Evolutionary conservation across 2,888 invertebrate genomes (phyloP).

Genomic region (Drosophila antonietae): DNA sequence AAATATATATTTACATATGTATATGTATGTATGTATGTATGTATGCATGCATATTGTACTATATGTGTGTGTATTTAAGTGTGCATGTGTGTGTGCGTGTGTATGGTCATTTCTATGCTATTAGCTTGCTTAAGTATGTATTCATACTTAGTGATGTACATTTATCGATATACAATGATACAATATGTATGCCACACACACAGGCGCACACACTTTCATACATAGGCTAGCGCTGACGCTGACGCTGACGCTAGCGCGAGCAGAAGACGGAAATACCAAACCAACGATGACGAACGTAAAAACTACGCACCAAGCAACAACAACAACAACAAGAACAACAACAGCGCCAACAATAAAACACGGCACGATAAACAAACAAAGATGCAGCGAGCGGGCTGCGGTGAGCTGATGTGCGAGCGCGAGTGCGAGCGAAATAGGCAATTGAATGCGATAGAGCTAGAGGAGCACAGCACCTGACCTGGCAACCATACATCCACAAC

Average conservation of each 20-base stretch:
- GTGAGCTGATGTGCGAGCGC: slow-evolving; percentile 10
- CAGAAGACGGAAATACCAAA: slow-evolving; percentile 80
- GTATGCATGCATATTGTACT: background rate
- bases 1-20: background rate
- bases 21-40: background rate
- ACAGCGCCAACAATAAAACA: slow-evolving; percentile 68
- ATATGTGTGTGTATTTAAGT: background rate
- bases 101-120: background rate
- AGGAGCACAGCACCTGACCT: slow-evolving; percentile 65
- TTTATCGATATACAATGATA: slow-evolving; percentile 9
- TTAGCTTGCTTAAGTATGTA: slow-evolving; percentile 6
- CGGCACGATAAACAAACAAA: slow-evolving; percentile 79
- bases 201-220: background rate
- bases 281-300: slow-evolving; percentile 79
- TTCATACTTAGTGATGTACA: slow-evolving; percentile 14
- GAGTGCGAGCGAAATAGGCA: slow-evolving; percentile 32
- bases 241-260: slow-evolving; percentile 24
- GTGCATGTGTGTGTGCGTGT: background rate
- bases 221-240: slow-evolving; percentile 30
- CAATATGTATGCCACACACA: slow-evolving; percentile 14
- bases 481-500: slow-evolving; percentile 21
- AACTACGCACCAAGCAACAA: slow-evolving; percentile 75
- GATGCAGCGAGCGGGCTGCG: slow-evolving; percentile 46
- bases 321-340: slow-evolving; percentile 56
- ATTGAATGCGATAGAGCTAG: slow-evolving; percentile 40